Evolutionary conservation across 1,140 invertebrate genomes (phyloP), one percentile per base, ranked within the genome.

Genomic region (Calephelis virginiensis): DNA sequence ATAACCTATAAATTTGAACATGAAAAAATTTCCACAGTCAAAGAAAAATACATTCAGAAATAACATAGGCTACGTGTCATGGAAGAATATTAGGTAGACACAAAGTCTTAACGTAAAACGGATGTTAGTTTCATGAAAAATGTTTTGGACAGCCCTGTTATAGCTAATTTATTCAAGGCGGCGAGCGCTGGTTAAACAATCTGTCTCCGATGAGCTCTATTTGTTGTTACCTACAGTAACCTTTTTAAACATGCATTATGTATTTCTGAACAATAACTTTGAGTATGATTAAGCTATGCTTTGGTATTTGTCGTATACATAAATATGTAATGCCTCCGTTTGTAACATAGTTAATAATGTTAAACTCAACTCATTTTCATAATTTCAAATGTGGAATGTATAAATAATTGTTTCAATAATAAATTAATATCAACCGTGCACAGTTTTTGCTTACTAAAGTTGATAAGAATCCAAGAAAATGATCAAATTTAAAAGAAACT

Each of bases 121-220:
- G 28, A 28, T 28, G 28, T 28, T 28, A 28, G 28, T 28, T 28
- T 28, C 40, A 43, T 43, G 40, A 43, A 43, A 12, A 12, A n/a
- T 11, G 10, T 2, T 56, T 37, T 28, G 17, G 17, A 37, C 53
- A 56, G 17, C 53, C 53, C 53, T 56, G 53, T 37, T 37, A 5
- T 37, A 37, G 53, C 53, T 56, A 56, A 56, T 56, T 56, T 56
- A 56, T 59, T 82, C 82, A 77, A 78, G 78, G 77, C 77, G 78
- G 63, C 77, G 77, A 72, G 67, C 74, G 76, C 64, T 71, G 75
- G 77, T 72, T 81, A 81, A 79, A 73, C 80, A 82, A 86, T 87
- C 85, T 85, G 85, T 86, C 78, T 85, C 72, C 80, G 81, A 77
- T 81, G 77, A 81, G 75, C 77, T 80, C 76, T 87, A 80, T 86